Evolutionary conservation across 2,113 vertebrate species (phyloP), one percentile per base, ranked within the genome.

Genomic region (Rhynchopsitta pachyrhyncha): DNA sequence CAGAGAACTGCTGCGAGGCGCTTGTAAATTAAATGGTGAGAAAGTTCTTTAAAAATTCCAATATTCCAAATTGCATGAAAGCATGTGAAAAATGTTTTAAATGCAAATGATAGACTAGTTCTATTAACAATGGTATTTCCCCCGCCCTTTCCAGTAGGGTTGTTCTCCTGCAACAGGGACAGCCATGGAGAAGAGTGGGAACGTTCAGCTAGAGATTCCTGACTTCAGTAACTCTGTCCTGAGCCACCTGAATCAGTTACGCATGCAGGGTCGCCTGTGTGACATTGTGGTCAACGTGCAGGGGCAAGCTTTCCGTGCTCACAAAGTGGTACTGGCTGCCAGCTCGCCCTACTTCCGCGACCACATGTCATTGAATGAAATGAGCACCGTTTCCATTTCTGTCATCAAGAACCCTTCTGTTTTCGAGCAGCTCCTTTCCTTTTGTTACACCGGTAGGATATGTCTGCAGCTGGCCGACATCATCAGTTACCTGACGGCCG

Each of bases 311-410:
- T 99, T 99, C 95, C 98, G 99, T 1, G 99, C 99, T 3, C 99
- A 99, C 98, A 99, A 99, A 96, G 99, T 99, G 92, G 99, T 99
- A 25, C 98, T 99, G 88, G 99, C 99, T 11, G 99, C 99, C 96
- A 99, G 99, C 97, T 99, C 99, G 1, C 99, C 99, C n/a, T 99
- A 99, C 97, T 99, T 99, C 98, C 98, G 99, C 1, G 99, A 99
- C 98, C 99, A 99, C 98, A 99, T 99, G 99, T 99, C 99, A n/a
- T 97, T 99, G 94, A 98, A 99, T 7, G 99, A 99, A 97, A 99
- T 99, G 99, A 99, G 99, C 96, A 99, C 99, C 0, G 99, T 99
- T 76, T 99, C 99, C 50, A 98, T 99, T 92, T 99, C 99, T 0
- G 99, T 99, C 91, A 99, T 99, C 97, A 98, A 99, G 77, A 99